These are phyloP conservation scores for Arothron firmamentum DNA, from an alignment of 2,113 vertebrate genomes.

Conservation along the genomic window DNA sequence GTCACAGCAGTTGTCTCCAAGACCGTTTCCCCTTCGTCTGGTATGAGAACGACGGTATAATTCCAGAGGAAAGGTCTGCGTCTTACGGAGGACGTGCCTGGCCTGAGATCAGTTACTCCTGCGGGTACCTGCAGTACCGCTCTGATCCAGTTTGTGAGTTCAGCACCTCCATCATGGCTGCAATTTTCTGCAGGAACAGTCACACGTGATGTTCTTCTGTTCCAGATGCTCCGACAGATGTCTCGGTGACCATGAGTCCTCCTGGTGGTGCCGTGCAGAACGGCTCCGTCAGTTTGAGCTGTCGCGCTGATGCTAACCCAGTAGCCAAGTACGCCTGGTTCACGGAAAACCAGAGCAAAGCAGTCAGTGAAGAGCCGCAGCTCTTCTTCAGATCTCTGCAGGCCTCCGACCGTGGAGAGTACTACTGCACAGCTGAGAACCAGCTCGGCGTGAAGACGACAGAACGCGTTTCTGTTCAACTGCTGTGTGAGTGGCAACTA, in stretches of 20 bases:
- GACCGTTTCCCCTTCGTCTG: slow-evolving; percentile 9
- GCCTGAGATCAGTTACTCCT: slow-evolving; percentile 8
- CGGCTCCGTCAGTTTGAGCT: slow-evolving; percentile 4
- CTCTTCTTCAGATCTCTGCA: neutral
- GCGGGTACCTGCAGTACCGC: neutral
- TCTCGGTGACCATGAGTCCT: neutral
- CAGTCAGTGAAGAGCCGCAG: neutral
- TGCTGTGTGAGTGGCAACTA: too few relatives aligned
- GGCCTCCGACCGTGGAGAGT: neutral
- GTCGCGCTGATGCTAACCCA: slow-evolving; percentile 1
- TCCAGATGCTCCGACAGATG: slow-evolving; percentile 14
- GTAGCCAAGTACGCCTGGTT: neutral
- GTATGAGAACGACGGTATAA: neutral
- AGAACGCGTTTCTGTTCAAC: neutral
- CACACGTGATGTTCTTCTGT: neutral
- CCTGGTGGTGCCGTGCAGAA: neutral
- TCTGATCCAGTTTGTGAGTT: slow-evolving; percentile 25
- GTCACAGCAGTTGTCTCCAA: slow-evolving; percentile 24
- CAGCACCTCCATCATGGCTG: too few relatives aligned
- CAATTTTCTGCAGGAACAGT: too few relatives aligned
- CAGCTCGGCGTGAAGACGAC: neutral
- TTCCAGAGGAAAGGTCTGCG: neutral
- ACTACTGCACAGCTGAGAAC: neutral
- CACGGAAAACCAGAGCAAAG: neutral
- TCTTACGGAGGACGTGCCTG: neutral